Base-by-base conservation (phyloP, 92 coral and sea anemone species). In the Galaxea fascicularis region DNA sequence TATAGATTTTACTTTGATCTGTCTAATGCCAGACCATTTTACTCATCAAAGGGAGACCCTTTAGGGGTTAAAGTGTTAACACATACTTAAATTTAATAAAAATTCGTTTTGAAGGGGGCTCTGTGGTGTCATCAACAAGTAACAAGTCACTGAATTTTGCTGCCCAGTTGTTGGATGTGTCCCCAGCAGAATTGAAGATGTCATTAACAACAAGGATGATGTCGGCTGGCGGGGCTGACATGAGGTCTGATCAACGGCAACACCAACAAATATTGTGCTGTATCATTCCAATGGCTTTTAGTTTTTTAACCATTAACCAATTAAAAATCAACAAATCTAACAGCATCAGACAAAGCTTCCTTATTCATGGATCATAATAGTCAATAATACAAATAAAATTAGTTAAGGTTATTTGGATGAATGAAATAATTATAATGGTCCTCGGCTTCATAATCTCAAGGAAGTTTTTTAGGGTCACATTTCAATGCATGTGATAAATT, bases 141-240 rank as follows among this genome's bases (percentile, higher is more conserved):
- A 93, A 75, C 67, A 90, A 91, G 27, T 78, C 92, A 17, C 89
- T 96, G 69, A 94, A 93, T 78, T 92, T 79, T 57, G 93, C 98
- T 1, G 99, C 99, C 5, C 80, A 89, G 78, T 66, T 96, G 56
- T 88, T 96, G 10, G 86, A 91, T 47, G 98, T 96, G 14, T 93
- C 98, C 8, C 90, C 95, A 20, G 98, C 89, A 41, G 98, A 93
- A 27, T 89, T 96, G 28, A 92, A 96, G 91, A 88, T 90, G 92
- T 93, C 99, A 15, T 69, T 96, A 85, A 96, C 99, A 3, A 93
- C 98, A 8, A 83, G 99, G 27, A 85, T 82, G 93, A 96, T 96
- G 95, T 94, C 98, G 0, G 98, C 98, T n/a, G 98, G 95, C 10
- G 98, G 98, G 60, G 74, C 98, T 9, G 93, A 94, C 90, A 83